A percentile compares a stretch with the other conserved stretches of the same genome.
Evolutionary conservation across 2,113 vertebrate genomes (phyloP).

Genomic region (Cinclus mexicanus): DNA sequence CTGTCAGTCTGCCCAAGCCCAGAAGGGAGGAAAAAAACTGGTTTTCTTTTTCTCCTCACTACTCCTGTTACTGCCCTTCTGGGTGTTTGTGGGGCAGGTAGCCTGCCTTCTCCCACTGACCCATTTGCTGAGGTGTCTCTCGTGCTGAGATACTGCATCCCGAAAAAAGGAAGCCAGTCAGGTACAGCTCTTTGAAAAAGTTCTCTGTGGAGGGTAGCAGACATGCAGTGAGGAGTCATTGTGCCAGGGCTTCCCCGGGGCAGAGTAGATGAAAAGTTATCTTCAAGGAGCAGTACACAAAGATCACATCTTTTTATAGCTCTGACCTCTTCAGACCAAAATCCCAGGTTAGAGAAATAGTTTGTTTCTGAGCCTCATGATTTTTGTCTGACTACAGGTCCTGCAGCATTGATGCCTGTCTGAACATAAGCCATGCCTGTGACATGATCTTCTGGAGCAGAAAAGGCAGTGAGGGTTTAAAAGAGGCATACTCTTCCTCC

Average conservation of each 20-base stretch:
- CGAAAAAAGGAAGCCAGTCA: neutral
- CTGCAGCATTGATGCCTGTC: neutral
- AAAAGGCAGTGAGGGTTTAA: neutral
- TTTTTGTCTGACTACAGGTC: neutral
- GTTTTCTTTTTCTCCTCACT: neutral
- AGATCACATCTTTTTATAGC: neutral
- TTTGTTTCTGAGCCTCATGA: neutral
- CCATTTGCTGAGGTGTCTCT: neutral
- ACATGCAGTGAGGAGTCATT: neutral
- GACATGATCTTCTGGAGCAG: neutral
- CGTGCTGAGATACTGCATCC: neutral
- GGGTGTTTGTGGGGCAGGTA: neutral
- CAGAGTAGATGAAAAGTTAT: neutral
- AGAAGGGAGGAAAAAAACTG: neutral
- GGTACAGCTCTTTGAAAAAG: neutral
- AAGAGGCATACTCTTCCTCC: neutral
- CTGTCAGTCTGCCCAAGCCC: conserved; percentile 30
- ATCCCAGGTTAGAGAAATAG: neutral
- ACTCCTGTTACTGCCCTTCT: neutral
- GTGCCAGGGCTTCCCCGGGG: neutral
- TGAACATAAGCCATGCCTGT: neutral
- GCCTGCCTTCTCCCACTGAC: neutral
- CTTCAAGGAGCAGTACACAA: neutral
- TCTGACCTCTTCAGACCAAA: neutral
- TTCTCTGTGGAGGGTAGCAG: neutral